A percentile compares a stretch with the other conserved stretches of the same genome.
Evolutionary conservation across 2,113 vertebrate genomes (phyloP).

Genomic region (Coryphaenoides rupestris): DNA sequence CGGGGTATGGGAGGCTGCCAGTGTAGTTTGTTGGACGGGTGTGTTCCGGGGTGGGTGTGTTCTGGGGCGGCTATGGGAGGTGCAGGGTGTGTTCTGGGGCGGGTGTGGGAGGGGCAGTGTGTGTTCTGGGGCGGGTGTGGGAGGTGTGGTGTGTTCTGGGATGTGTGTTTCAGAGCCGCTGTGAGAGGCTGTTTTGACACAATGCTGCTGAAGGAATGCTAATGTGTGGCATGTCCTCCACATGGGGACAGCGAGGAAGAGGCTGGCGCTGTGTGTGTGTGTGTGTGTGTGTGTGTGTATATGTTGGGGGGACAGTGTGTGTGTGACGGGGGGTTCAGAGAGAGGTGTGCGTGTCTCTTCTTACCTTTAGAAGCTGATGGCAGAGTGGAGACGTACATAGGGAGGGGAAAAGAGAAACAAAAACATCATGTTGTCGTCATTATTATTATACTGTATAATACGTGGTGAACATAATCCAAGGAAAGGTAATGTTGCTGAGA

Average conservation of each 20-base stretch:
- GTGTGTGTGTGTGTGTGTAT: not conserved
- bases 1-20: no score
- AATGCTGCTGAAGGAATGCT: slow-evolving; percentile 50
- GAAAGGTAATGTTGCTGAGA: not conserved
- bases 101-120: slow-evolving; percentile 30
- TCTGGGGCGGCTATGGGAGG: no score
- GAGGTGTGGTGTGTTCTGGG: not conserved
- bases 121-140: not conserved
- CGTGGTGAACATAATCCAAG: no score
- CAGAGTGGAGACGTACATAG: slow-evolving; percentile 25
- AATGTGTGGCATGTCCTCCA: slow-evolving; percentile 39
- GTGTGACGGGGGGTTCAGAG: slow-evolving; percentile 14
- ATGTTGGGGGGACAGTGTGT: not conserved
- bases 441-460: no score
- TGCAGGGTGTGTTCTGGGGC: slow-evolving; percentile 13
- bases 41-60: no score
- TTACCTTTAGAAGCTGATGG: slow-evolving; percentile 71
- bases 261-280: not conserved
- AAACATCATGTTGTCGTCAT: slow-evolving; percentile 6
- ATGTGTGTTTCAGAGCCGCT: slow-evolving; percentile 53
- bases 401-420: not conserved
- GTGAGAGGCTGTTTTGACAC: slow-evolving; percentile 48
- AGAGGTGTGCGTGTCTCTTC: slow-evolving; percentile 26
- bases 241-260: slow-evolving; percentile 20
- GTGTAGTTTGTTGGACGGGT: no score